phyloP scores from a whole-genome alignment of 2,888 invertebrate species.

The Morinoia aosen region DNA sequence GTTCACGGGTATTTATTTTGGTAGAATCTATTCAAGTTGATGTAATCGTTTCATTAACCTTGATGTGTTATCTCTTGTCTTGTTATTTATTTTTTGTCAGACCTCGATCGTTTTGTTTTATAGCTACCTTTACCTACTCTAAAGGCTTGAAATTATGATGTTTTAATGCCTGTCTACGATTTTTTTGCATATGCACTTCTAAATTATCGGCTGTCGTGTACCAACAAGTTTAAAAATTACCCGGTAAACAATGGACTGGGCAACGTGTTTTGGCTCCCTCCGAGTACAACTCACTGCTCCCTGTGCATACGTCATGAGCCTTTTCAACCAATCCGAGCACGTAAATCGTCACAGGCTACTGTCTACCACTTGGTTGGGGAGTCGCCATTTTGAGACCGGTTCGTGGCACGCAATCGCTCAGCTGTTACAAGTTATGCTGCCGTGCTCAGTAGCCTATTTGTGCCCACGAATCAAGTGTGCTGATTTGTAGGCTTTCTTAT shows the following conservation, averaged over 20 bases:
- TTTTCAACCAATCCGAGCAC: constrained; percentile 58
- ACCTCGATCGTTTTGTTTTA: neutral
- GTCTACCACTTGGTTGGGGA: constrained; percentile 60
- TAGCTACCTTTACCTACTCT: neutral
- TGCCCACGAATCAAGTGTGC: constrained; percentile 27
- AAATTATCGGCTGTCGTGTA: neutral
- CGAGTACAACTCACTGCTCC: constrained; percentile 63
- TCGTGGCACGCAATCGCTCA: constrained; percentile 42
- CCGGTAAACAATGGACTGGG: constrained; percentile 15
- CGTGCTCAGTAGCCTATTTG: constrained; percentile 25
- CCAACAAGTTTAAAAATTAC: constrained; percentile 8
- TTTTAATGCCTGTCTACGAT: neutral
- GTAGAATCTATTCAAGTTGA: neutral
- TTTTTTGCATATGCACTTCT: neutral
- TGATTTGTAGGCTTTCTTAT: neutral
- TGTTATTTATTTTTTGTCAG: no score
- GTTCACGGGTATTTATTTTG: no score
- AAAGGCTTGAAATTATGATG: neutral
- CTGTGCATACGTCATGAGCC: constrained; percentile 61
- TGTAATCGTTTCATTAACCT: neutral
- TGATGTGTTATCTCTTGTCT: no score
- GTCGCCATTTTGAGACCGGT: constrained; percentile 67
- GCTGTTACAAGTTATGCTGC: constrained; percentile 48
- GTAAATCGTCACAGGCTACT: constrained; percentile 59
- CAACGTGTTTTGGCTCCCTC: constrained; percentile 41